Percentiles rank a stretch among this genome's conserved stretches.
Evolutionary conservation across 1,140 invertebrate species (phyloP).

Genomic region (Sogatella furcifera): DNA sequence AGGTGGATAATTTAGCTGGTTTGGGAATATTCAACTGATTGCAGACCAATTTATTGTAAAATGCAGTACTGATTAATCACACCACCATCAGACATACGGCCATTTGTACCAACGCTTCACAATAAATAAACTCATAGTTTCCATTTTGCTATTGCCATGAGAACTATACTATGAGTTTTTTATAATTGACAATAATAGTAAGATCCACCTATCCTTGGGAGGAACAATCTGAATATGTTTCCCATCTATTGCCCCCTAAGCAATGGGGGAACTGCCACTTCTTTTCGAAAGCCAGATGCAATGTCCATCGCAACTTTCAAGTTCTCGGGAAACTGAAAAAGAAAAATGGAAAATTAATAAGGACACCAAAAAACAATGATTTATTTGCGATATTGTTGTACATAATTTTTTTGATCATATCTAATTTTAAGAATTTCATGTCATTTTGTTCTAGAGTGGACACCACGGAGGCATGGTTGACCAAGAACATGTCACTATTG

Average conservation of each 20-base stretch:
- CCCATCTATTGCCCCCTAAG: constrained; percentile 29
- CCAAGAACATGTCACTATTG: not conserved
- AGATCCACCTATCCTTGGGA: no score
- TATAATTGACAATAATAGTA: constrained; percentile 39
- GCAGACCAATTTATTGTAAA: not conserved
- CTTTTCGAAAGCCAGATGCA: constrained; percentile 28
- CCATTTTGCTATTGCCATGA: constrained; percentile 35
- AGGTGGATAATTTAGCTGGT: not conserved
- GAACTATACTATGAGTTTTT: constrained; percentile 31
- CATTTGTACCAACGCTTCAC: not conserved
- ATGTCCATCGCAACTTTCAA: constrained; percentile 24
- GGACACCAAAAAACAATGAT: not conserved
- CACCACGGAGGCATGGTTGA: no score
- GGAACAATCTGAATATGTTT: no score
- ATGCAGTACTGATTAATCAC: not conserved
- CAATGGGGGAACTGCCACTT: constrained; percentile 37
- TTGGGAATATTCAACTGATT: not conserved
- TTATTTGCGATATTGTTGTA: not conserved
- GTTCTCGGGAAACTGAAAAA: constrained; percentile 16
- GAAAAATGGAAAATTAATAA: not conserved
- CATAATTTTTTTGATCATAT: not conserved
- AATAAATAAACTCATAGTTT: constrained; percentile 23
- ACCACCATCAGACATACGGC: not conserved
- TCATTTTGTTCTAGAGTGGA: no score
- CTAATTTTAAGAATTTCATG: not conserved